These are phyloP conservation scores for Dasyornis broadbenti DNA, from an alignment of 2,113 vertebrate genomes.

Conservation along the genomic window DNA sequence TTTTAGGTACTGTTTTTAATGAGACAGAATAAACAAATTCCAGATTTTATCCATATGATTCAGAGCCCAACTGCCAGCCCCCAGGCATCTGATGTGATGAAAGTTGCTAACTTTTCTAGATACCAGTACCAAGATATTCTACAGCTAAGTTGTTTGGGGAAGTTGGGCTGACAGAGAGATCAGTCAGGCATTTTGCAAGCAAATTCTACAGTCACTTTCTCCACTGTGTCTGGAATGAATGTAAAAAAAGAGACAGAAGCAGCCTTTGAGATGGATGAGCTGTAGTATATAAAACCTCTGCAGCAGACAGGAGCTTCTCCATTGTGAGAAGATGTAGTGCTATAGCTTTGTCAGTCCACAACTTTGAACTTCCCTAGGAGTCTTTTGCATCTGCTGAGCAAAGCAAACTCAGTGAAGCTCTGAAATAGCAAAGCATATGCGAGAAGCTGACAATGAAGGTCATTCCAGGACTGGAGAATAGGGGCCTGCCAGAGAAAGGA, in stretches of 20 bases:
- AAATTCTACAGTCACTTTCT: conserved; percentile 5
- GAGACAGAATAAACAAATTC: background rate
- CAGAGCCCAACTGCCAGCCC: background rate
- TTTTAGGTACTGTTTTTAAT: background rate
- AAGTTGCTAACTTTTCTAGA: background rate
- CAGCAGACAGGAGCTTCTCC: background rate
- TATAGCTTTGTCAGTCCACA: background rate
- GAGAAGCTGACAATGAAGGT: background rate
- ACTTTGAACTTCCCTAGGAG: background rate
- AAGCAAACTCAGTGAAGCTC: background rate
- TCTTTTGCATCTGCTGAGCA: background rate
- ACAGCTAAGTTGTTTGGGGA: background rate
- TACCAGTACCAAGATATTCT: background rate
- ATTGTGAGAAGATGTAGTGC: background rate
- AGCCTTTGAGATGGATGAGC: background rate
- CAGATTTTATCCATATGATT: background rate
- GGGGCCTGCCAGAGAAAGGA: background rate
- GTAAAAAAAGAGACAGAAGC: background rate
- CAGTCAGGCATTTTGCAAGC: background rate
- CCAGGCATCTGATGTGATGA: background rate
- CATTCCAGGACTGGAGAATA: background rate
- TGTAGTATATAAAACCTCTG: background rate
- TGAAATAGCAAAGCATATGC: background rate
- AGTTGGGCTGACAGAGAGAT: background rate
- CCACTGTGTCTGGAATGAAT: background rate